Conservation (phyloP, 2,797 vertebrate species). For the Sebastes diaconus region DNA sequence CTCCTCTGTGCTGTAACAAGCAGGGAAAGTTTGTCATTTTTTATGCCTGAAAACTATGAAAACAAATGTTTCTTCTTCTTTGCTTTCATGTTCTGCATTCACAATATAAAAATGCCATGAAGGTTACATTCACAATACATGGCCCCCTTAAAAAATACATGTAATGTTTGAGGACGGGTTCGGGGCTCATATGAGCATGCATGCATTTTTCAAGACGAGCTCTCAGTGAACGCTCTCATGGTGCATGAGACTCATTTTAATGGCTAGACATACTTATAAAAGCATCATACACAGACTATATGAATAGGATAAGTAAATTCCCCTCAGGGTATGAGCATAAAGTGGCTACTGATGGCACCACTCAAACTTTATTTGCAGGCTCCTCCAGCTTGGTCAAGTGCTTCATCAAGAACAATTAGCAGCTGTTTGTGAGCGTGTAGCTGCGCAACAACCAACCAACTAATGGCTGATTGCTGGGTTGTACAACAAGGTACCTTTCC, state of each 20-base stretch:
- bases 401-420: slow-evolving; percentile 36
- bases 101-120: neutral
- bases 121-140: neutral
- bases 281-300: neutral
- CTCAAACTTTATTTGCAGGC: slow-evolving; percentile 4
- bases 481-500: neutral
- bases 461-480: neutral
- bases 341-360: neutral
- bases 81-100: neutral
- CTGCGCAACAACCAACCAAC: neutral
- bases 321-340: neutral
- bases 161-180: neutral
- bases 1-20: neutral
- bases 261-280: neutral
- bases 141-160: neutral
- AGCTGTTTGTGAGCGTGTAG: neutral
- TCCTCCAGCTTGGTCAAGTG: slow-evolving; percentile 1
- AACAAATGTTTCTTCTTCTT: neutral
- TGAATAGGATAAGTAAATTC: neutral
- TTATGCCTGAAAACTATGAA: neutral
- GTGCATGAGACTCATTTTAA: neutral
- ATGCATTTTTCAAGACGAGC: neutral
- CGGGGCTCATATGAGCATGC: neutral
- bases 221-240: neutral
- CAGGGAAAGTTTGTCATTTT: neutral